Percentiles rank a stretch among this genome's conserved stretches.
Evolutionary conservation across 1,140 invertebrate species (phyloP).

Genomic region (Eufriesea mexicana): DNA sequence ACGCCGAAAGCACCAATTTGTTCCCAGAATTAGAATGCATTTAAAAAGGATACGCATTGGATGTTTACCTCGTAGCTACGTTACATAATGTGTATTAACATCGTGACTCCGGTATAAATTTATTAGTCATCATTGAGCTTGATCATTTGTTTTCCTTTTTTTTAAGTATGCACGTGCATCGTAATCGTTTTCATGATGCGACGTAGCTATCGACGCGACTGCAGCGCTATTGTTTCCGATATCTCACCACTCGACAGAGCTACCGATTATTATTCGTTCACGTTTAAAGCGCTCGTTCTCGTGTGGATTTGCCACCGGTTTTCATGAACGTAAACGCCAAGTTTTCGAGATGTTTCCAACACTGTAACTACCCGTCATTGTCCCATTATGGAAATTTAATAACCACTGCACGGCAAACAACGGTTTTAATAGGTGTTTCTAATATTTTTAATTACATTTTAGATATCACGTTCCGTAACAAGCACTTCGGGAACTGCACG

Average conservation of each 20-base stretch:
- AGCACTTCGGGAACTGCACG: background rate
- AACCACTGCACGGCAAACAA: background rate
- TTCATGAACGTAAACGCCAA: background rate
- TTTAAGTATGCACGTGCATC: no score
- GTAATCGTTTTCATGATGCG: background rate
- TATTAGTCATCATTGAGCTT: background rate
- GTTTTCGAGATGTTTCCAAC: background rate
- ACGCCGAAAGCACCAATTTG: constrained; percentile 49
- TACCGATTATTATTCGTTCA: background rate
- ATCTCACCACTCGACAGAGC: background rate
- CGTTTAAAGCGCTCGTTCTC: background rate
- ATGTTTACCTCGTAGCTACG: constrained; percentile 13
- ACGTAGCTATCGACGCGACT: background rate
- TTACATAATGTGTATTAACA: constrained; percentile 15
- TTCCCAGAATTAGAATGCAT: constrained; percentile 42
- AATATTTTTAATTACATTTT: background rate
- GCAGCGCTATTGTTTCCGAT: background rate
- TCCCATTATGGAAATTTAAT: background rate
- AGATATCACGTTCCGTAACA: background rate
- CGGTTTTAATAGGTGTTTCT: background rate
- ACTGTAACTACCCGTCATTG: background rate
- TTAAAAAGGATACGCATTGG: constrained; percentile 40
- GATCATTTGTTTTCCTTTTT: no score
- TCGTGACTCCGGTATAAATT: background rate
- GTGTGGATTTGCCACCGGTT: background rate